Percentiles rank a stretch among this genome's conserved stretches.
Conservation (phyloP, 1,140 invertebrate genomes). For the Lepidostoma basale region DNA sequence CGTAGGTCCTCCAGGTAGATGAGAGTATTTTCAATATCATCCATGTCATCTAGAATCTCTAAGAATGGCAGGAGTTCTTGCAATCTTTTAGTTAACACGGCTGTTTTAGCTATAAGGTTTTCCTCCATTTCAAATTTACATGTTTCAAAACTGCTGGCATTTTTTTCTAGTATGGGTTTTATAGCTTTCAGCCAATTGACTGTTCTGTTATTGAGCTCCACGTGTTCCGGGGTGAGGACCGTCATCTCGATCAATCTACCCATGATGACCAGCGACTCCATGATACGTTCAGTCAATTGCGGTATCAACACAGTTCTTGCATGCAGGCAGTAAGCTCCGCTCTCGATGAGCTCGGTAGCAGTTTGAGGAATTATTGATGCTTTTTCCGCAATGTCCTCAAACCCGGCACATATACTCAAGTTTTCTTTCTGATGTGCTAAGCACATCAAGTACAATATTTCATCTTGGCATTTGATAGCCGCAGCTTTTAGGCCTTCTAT, state of each 20-base stretch:
- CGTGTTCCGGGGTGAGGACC: constrained; percentile 67
- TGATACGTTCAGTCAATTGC: constrained; percentile 67
- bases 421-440: constrained; percentile 62
- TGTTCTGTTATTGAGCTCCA: constrained; percentile 69
- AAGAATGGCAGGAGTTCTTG: constrained; percentile 73
- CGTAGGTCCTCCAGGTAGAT: constrained; percentile 74
- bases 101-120: constrained; percentile 69
- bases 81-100: constrained; percentile 71
- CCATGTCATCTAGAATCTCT: constrained; percentile 71
- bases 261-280: constrained; percentile 66
- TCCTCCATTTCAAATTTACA: constrained; percentile 84
- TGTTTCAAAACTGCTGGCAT: constrained; percentile 75
- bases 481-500: constrained; percentile 56
- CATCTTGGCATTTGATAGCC: constrained; percentile 54
- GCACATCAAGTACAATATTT: constrained; percentile 60
- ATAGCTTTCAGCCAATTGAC: constrained; percentile 76
- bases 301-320: constrained; percentile 67
- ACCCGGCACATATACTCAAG: constrained; percentile 67
- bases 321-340: constrained; percentile 69
- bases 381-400: constrained; percentile 65
- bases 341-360: constrained; percentile 74
- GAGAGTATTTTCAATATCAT: constrained; percentile 66
- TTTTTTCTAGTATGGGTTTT: constrained; percentile 73
- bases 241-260: constrained; percentile 72
- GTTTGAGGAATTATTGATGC: constrained; percentile 69